phyloP scores from a whole-genome alignment of 2,797 vertebrate genomes.

The Ctenopoma kingsleyae region DNA sequence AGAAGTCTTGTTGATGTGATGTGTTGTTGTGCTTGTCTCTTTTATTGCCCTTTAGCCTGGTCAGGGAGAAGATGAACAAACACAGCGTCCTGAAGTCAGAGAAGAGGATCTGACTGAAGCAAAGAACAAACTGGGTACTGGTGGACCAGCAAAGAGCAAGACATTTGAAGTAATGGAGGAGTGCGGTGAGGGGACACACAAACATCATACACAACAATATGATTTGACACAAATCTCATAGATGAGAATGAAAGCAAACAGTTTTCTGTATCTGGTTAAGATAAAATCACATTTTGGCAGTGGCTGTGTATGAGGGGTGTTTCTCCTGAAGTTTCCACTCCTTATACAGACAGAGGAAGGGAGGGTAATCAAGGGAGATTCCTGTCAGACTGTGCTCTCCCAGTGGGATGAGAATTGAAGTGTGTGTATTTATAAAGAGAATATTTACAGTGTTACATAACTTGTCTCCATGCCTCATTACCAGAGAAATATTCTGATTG shows the following conservation, averaged over 20 bases:
- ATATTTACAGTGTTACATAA: not conserved
- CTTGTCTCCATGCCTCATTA: not conserved
- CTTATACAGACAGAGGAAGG: constrained; percentile 76
- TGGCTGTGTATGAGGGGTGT: constrained; percentile 41
- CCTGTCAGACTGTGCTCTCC: constrained; percentile 19
- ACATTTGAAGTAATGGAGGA: constrained; percentile 96
- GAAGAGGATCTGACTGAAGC: constrained; percentile 92
- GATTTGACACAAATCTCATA: not conserved
- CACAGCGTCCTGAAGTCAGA: constrained; percentile 90
- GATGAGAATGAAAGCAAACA: not conserved
- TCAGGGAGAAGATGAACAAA: constrained; percentile 75
- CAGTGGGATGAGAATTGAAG: constrained; percentile 7
- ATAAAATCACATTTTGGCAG: constrained; percentile 29
- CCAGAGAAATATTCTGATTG: constrained; percentile 3
- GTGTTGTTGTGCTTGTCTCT: not conserved
- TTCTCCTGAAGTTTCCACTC: constrained; percentile 80
- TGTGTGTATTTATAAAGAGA: constrained; percentile 16
- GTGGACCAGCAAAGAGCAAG: constrained; percentile 91
- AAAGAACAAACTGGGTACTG: constrained; percentile 83
- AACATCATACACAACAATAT: not conserved
- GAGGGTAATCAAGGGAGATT: constrained; percentile 35
- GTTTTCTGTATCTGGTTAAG: constrained; percentile 24
- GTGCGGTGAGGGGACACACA: constrained; percentile 87
- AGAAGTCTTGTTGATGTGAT: not conserved
- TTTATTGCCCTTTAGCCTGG: constrained; percentile 45